phyloP scores from a whole-genome alignment of 2,113 vertebrate species.

The Notarius quadriscutis region DNA sequence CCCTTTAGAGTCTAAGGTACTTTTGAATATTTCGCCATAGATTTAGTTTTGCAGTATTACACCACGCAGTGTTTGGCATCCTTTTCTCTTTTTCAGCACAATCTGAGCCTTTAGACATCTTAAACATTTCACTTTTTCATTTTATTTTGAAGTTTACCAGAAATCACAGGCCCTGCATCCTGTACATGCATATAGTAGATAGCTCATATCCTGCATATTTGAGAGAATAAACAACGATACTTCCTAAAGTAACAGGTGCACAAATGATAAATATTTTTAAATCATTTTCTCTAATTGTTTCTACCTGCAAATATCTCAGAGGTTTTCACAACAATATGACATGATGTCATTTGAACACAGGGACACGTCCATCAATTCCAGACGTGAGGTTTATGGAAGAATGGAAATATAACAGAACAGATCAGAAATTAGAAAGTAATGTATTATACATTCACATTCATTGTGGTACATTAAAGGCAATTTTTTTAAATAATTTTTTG shows the following conservation, averaged over 20 bases:
- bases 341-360: not conserved
- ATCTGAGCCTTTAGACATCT: not conserved
- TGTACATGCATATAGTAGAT: too few relatives aligned
- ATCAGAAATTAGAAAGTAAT: not conserved
- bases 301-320: not conserved
- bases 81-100: not conserved
- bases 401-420: not conserved
- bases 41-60: not conserved
- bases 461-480: not conserved
- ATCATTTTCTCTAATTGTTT: not conserved
- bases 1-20: not conserved
- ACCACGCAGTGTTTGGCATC: not conserved
- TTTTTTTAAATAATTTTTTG: too few relatives aligned
- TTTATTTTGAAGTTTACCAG: not conserved
- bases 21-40: not conserved
- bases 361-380: not conserved
- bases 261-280: not conserved
- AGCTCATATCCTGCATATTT: not conserved
- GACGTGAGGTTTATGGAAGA: not conserved
- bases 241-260: not conserved
- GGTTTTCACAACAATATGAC: not conserved
- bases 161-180: not conserved
- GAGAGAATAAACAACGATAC: not conserved
- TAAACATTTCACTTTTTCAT: not conserved
- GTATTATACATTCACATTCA: not conserved